A percentile compares a stretch with the other conserved stretches of the same genome.
Evolutionary conservation across 1,140 invertebrate species (phyloP).

Genomic region (Fragariocoptes setiger): DNA sequence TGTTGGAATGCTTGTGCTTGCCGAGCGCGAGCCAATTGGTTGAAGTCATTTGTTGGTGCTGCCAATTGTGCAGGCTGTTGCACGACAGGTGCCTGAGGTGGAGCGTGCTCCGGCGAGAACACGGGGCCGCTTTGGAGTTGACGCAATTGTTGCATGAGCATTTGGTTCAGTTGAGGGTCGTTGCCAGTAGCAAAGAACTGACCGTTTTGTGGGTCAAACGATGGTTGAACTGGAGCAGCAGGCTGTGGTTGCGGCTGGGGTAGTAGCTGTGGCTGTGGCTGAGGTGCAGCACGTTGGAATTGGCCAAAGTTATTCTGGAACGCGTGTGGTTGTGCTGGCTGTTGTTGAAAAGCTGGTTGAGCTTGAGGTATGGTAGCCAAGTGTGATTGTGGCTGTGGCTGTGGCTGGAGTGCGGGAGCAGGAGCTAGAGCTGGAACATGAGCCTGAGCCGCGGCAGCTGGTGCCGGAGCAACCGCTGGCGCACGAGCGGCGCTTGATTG

Average conservation of each 20-base stretch:
- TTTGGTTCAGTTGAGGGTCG: neutral
- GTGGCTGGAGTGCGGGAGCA: conserved; percentile 2
- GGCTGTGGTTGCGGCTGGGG: neutral
- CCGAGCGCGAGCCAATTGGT: neutral
- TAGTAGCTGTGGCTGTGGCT: neutral
- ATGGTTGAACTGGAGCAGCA: neutral
- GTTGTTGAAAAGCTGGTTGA: neutral
- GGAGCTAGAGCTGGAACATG: neutral
- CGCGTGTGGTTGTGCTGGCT: neutral
- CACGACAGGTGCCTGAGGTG: neutral
- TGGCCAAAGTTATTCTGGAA: too few relatives aligned
- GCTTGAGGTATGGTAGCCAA: neutral
- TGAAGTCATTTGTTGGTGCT: neutral
- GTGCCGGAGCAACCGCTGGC: conserved; percentile 6
- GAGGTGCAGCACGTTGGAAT: neutral
- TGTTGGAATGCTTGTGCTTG: neutral
- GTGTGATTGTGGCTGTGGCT: neutral
- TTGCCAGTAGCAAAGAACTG: neutral
- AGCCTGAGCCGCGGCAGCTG: neutral
- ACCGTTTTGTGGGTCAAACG: neutral
- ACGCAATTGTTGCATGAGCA: neutral
- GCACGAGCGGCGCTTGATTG: conserved; percentile 3
- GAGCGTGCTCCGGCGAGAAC: neutral
- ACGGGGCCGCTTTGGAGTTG: neutral
- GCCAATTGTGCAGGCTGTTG: neutral